These are phyloP conservation scores for Eulithis prunata DNA, from an alignment of 2,888 invertebrate genomes.

Conservation along the genomic window DNA sequence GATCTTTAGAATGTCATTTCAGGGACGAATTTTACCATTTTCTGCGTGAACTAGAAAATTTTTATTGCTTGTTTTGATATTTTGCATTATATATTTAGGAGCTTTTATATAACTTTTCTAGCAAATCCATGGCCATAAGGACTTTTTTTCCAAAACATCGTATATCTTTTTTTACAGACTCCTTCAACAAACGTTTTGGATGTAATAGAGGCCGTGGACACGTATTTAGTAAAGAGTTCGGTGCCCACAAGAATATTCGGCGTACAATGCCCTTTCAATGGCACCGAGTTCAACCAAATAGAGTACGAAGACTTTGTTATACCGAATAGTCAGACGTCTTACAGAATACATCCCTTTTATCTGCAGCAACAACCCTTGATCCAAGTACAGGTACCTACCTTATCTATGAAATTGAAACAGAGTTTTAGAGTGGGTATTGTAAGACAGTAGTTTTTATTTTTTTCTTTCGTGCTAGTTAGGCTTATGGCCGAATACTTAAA, in stretches of 20 bases:
- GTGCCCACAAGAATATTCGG: slow-evolving; percentile 73
- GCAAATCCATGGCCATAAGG: too few species aligned
- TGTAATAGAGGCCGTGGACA: slow-evolving; percentile 61
- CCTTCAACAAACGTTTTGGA: slow-evolving; percentile 62
- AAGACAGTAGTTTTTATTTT: too few species aligned
- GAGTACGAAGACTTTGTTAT: slow-evolving; percentile 85
- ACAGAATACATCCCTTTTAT: slow-evolving; percentile 80
- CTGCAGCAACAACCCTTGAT: slow-evolving; percentile 63
- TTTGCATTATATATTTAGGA: too few species aligned
- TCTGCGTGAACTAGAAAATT: too few species aligned
- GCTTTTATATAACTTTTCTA: too few species aligned
- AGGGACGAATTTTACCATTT: too few species aligned
- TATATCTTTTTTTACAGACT: slow-evolving; percentile 53
- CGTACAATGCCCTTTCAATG: slow-evolving; percentile 68
- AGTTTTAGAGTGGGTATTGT: too few species aligned
- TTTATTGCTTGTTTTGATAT: too few species aligned
- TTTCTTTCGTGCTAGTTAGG: too few species aligned
- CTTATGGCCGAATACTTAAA: too few species aligned
- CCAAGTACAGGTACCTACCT: slow-evolving; percentile 58
- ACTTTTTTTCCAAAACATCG: too few species aligned
- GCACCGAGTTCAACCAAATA: slow-evolving; percentile 63
- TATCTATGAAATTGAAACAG: slow-evolving; percentile 1
- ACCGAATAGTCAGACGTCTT: slow-evolving; percentile 77
- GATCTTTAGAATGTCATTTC: too few species aligned
- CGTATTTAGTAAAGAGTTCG: slow-evolving; percentile 62